Evolutionary conservation across 2,888 invertebrate species (phyloP).

Genomic region (Platycnemis pennipes): DNA sequence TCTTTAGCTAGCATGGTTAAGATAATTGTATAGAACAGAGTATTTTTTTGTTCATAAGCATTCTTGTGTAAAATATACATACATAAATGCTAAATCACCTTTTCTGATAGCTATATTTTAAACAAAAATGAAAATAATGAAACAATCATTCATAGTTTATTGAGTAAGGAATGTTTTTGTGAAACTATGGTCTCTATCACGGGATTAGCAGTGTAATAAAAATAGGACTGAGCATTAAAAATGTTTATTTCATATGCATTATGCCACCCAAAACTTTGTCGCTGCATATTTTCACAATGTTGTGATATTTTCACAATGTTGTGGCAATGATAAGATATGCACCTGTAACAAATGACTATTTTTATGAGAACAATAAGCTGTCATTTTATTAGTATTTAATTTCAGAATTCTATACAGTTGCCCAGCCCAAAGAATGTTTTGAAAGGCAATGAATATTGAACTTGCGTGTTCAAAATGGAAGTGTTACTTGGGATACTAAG

Average conservation of each 20-base stretch:
- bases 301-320: background rate
- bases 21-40: conserved; percentile 49
- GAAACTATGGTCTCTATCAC: background rate
- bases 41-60: background rate
- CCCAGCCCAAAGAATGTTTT: no score
- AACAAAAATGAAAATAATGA: background rate
- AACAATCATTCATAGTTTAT: background rate
- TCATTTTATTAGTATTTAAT: background rate
- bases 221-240: background rate
- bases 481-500: no score
- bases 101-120: conserved; percentile 24
- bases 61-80: conserved; percentile 15
- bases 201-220: background rate
- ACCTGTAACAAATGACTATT: background rate
- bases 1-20: background rate
- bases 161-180: background rate
- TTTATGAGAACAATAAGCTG: background rate
- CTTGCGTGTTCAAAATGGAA: no score
- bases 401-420: no score
- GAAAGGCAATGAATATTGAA: no score
- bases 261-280: background rate
- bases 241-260: background rate
- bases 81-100: background rate
- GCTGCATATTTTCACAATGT: background rate
- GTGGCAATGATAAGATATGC: background rate